A percentile compares a stretch with the other conserved stretches of the same genome.
Conservation (phyloP, 2,888 invertebrate genomes). For the Stratiomys singularior region DNA sequence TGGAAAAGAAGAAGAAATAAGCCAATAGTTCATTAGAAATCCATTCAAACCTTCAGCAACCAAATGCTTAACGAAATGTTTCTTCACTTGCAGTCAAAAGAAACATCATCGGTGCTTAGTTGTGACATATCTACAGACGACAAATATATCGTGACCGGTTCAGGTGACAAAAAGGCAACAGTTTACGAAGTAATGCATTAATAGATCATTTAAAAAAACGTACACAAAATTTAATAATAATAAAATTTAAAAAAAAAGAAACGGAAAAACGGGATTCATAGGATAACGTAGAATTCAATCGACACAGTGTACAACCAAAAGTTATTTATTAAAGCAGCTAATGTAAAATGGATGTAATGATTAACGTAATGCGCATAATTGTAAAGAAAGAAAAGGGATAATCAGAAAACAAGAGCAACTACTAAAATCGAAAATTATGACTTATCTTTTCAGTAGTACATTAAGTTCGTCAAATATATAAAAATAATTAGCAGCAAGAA, state of each 20-base stretch:
- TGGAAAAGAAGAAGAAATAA: too few species aligned
- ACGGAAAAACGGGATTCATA: neutral
- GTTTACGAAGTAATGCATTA: slow-evolving; percentile 95
- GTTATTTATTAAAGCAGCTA: slow-evolving; percentile 26
- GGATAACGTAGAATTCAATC: neutral
- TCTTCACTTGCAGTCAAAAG: slow-evolving; percentile 78
- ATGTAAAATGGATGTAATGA: slow-evolving; percentile 1
- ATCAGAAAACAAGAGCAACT: neutral
- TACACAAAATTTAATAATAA: slow-evolving; percentile 8
- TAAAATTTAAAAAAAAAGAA: neutral
- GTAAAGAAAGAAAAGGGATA: neutral
- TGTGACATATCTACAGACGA: slow-evolving; percentile 99
- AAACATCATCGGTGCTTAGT: slow-evolving; percentile 96
- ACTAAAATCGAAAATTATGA: neutral
- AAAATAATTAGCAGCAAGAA: neutral
- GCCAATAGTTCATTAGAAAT: too few species aligned
- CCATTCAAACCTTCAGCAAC: neutral
- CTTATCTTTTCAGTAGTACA: too few species aligned
- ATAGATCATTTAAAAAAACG: slow-evolving; percentile 51
- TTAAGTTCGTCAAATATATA: too few species aligned
- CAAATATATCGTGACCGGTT: slow-evolving; percentile 97
- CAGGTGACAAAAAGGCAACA: slow-evolving; percentile 97
- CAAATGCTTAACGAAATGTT: neutral
- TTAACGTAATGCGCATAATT: neutral
- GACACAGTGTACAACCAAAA: slow-evolving; percentile 4